Evolutionary conservation across 2,797 vertebrate genomes (phyloP).

Genomic region (Cirrhinus mrigala): DNA sequence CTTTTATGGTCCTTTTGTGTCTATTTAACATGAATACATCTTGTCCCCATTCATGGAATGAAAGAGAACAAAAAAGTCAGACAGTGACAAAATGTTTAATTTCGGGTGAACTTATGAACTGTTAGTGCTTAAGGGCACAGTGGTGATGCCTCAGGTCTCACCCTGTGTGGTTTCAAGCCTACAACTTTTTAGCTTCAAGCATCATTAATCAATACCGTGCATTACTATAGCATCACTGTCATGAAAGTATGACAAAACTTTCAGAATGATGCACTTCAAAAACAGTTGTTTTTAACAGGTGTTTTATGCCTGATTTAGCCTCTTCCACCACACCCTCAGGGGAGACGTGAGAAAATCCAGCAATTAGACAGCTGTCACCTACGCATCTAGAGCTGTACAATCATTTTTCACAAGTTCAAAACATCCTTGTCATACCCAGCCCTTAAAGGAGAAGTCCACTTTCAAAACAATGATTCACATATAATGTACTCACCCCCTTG

Average conservation of each 20-base stretch:
- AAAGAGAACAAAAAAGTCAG: not conserved
- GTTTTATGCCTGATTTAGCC: not conserved
- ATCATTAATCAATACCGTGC: not conserved
- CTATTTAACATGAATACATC: not conserved
- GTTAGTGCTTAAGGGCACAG: not conserved
- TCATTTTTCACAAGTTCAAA: not conserved
- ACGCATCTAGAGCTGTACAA: slow-evolving; percentile 3
- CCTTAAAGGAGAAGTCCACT: no score
- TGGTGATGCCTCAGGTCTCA: not conserved
- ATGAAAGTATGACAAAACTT: not conserved
- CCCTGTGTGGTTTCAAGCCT: not conserved
- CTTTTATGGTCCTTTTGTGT: not conserved
- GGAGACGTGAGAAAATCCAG: not conserved
- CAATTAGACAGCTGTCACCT: slow-evolving; percentile 6
- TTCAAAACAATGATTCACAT: no score
- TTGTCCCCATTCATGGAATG: not conserved
- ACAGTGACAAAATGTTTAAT: not conserved
- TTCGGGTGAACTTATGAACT: not conserved
- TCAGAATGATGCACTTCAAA: slow-evolving; percentile 7
- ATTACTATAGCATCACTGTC: not conserved
- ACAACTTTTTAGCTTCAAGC: not conserved
- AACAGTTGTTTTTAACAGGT: slow-evolving; percentile 10
- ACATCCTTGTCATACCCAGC: not conserved
- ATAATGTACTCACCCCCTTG: no score
- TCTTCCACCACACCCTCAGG: not conserved